Evolutionary conservation across 2,113 vertebrate genomes (phyloP).

Genomic region (Sarotherodon lohbergeri): DNA sequence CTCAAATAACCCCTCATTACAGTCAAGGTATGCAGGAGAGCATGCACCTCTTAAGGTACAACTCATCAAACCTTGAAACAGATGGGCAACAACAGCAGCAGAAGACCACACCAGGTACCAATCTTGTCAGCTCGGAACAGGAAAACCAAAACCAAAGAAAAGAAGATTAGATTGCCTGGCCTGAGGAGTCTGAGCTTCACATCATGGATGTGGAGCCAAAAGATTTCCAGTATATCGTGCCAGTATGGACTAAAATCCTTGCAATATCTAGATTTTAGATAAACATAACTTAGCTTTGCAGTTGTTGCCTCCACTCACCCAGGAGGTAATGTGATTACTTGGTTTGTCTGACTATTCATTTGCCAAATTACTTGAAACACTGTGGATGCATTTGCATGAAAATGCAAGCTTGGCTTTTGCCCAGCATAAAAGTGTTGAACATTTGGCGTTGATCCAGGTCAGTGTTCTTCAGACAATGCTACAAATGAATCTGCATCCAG

Average conservation of each 20-base stretch:
- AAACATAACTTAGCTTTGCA: background rate
- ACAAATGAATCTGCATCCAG: background rate
- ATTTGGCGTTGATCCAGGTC: background rate
- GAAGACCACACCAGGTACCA: background rate
- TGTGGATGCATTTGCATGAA: background rate
- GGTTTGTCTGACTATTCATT: background rate
- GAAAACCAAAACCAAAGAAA: background rate
- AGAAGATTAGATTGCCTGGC: fast-evolving
- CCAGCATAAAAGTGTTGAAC: background rate
- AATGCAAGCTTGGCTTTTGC: background rate
- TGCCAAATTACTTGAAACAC: background rate
- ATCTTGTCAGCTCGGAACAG: background rate
- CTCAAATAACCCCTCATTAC: background rate
- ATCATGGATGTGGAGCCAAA: background rate
- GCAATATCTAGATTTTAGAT: background rate
- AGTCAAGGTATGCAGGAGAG: background rate
- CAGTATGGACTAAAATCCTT: background rate
- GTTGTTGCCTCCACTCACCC: background rate
- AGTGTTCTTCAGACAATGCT: background rate
- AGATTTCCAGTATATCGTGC: background rate
- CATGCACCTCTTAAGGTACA: fast-evolving
- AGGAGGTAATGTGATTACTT: background rate
- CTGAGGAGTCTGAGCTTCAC: background rate
- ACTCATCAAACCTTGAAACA: fast-evolving
- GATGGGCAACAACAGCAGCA: background rate